phyloP scores from a whole-genome alignment of 1,140 invertebrate genomes.

The Nasonia vitripennis region DNA sequence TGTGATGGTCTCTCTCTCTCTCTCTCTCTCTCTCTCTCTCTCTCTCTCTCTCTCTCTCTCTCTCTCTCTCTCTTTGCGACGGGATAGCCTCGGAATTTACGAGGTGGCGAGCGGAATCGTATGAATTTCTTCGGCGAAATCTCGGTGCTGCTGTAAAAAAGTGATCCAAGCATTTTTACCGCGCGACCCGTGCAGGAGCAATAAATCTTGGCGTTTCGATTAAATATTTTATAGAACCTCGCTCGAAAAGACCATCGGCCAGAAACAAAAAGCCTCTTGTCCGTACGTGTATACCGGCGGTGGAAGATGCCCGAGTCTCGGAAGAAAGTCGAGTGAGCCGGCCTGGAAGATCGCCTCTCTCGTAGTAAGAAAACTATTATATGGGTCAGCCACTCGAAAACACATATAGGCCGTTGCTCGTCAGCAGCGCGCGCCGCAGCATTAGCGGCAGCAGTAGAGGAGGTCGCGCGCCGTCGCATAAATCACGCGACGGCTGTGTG shows the following conservation, averaged over 20 bases:
- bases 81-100: conserved; percentile 4
- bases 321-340: background rate
- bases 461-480: conserved; percentile 38
- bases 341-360: background rate
- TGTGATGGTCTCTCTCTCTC: background rate
- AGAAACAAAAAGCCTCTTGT: background rate
- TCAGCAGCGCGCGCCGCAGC: background rate
- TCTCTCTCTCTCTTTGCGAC: background rate
- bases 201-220: background rate
- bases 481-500: conserved; percentile 34
- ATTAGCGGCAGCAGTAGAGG: background rate
- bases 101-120: conserved; percentile 5
- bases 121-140: background rate
- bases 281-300: background rate
- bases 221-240: background rate
- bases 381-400: conserved; percentile 44
- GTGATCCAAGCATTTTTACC: background rate
- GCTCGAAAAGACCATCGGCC: background rate
- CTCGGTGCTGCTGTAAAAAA: background rate
- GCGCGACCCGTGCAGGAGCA: background rate
- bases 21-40: too few species aligned
- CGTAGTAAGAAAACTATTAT: conserved; percentile 33
- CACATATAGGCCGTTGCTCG: conserved; percentile 38
- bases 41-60: too few species aligned
- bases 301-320: background rate